phyloP scores from a whole-genome alignment of 2,113 vertebrate genomes.

The Muscicapa adusta region DNA sequence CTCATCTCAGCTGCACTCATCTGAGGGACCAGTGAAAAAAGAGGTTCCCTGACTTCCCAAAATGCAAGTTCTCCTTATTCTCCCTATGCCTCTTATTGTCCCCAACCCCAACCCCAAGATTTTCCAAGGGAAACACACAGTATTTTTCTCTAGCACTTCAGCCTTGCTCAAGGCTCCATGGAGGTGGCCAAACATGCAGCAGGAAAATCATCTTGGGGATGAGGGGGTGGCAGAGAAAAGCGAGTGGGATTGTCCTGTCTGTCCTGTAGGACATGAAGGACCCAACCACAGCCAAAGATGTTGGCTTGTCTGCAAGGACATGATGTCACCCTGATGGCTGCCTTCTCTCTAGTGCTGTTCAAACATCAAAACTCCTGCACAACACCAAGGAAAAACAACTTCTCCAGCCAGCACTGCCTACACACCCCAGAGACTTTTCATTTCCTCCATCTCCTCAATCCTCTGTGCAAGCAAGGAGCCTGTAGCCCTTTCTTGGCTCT shows the following conservation, averaged over 20 bases:
- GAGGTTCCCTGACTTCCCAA: background rate
- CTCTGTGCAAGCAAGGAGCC: background rate
- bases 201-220: background rate
- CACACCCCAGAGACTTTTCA: background rate
- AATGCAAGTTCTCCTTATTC: background rate
- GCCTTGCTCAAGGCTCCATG: background rate
- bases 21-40: background rate
- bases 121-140: background rate
- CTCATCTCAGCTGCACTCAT: background rate
- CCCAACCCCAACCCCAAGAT: background rate
- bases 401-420: background rate
- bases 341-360: background rate
- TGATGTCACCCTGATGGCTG: background rate
- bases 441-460: background rate
- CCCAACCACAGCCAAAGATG: rapidly evolving
- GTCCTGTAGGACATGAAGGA: background rate
- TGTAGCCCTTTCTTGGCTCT: background rate
- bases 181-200: background rate
- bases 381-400: background rate
- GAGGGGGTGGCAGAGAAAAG: background rate
- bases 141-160: background rate
- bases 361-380: background rate
- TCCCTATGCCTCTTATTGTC: background rate
- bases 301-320: background rate
- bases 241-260: background rate